phyloP scores from a whole-genome alignment of 2,797 vertebrate species.

The Lepus townsendii region DNA sequence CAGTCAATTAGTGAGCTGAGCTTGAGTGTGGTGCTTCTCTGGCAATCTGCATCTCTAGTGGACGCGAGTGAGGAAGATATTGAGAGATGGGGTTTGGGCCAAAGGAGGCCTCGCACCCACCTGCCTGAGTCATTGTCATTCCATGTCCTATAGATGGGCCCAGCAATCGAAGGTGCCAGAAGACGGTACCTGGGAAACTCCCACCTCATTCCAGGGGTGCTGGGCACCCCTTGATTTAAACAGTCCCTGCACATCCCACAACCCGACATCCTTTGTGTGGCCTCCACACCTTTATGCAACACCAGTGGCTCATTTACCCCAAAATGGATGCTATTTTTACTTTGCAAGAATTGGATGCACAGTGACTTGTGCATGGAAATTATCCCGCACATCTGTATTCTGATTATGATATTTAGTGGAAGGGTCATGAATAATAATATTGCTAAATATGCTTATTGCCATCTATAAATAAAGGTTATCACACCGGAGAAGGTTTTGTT shows the following conservation, averaged over 20 bases:
- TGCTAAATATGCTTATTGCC: slow-evolving; percentile 90
- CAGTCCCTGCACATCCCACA: slow-evolving; percentile 56
- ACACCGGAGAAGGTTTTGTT: slow-evolving; percentile 86
- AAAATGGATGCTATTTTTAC: slow-evolving; percentile 89
- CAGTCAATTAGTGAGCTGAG: slow-evolving; percentile 93
- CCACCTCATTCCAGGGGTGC: slow-evolving; percentile 32
- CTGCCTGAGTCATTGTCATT: neutral
- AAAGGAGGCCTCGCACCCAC: slow-evolving; percentile 62
- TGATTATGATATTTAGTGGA: slow-evolving; percentile 90
- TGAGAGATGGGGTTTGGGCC: slow-evolving; percentile 59
- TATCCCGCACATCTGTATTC: slow-evolving; percentile 88
- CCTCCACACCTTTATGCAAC: slow-evolving; percentile 80
- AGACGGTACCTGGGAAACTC: slow-evolving; percentile 70
- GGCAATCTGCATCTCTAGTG: slow-evolving; percentile 78
- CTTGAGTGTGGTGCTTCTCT: slow-evolving; percentile 90
- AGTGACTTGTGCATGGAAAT: slow-evolving; percentile 88
- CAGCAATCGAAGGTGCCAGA: slow-evolving; percentile 44
- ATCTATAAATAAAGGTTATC: slow-evolving; percentile 92
- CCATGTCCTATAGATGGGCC: slow-evolving; percentile 66
- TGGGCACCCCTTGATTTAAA: slow-evolving; percentile 67
- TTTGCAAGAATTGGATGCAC: slow-evolving; percentile 85
- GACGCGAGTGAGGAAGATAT: slow-evolving; percentile 49
- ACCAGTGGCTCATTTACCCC: slow-evolving; percentile 84
- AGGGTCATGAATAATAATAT: slow-evolving; percentile 92
- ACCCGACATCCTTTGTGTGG: slow-evolving; percentile 75